These are phyloP conservation scores for Apeira syringaria DNA, from an alignment of 2,888 invertebrate genomes.

Conservation along the genomic window DNA sequence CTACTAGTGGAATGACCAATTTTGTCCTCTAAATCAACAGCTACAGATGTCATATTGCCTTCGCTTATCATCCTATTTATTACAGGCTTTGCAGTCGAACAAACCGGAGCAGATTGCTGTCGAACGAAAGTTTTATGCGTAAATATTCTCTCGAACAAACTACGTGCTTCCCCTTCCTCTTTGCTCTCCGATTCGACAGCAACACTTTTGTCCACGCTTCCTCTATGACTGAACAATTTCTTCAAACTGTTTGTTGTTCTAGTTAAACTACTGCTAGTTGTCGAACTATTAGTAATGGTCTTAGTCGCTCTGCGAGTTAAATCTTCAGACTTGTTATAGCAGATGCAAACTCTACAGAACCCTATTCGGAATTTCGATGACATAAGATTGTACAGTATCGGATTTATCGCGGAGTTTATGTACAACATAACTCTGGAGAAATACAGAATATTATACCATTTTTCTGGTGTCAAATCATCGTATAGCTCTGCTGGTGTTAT, in stretches of 20 bases:
- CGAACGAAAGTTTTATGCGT: slow-evolving; percentile 61
- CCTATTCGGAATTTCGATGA: slow-evolving; percentile 94
- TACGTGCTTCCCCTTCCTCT: slow-evolving; percentile 47
- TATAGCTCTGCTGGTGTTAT: slow-evolving; percentile 88
- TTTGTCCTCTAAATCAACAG: slow-evolving; percentile 47
- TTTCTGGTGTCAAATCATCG: slow-evolving; percentile 87
- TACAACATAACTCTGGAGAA: slow-evolving; percentile 94
- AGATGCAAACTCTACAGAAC: slow-evolving; percentile 87
- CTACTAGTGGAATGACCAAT: slow-evolving; percentile 67
- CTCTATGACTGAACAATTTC: slow-evolving; percentile 74
- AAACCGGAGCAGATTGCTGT: slow-evolving; percentile 72
- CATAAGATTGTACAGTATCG: slow-evolving; percentile 96
- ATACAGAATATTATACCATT: slow-evolving; percentile 92
- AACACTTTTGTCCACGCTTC: slow-evolving; percentile 68
- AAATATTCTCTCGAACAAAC: slow-evolving; percentile 66
- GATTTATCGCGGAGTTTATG: slow-evolving; percentile 95
- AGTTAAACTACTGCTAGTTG: slow-evolving; percentile 84
- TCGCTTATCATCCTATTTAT: slow-evolving; percentile 70
- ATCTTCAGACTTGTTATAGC: slow-evolving; percentile 71
- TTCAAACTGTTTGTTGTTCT: slow-evolving; percentile 84
- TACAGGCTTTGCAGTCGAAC: slow-evolving; percentile 54
- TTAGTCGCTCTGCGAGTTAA: slow-evolving; percentile 69
- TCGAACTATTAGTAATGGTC: slow-evolving; percentile 85
- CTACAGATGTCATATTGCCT: slow-evolving; percentile 60
- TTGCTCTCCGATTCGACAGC: slow-evolving; percentile 54